phyloP scores from a whole-genome alignment of 2,113 vertebrate genomes.

The Pogonocichla stellata region DNA sequence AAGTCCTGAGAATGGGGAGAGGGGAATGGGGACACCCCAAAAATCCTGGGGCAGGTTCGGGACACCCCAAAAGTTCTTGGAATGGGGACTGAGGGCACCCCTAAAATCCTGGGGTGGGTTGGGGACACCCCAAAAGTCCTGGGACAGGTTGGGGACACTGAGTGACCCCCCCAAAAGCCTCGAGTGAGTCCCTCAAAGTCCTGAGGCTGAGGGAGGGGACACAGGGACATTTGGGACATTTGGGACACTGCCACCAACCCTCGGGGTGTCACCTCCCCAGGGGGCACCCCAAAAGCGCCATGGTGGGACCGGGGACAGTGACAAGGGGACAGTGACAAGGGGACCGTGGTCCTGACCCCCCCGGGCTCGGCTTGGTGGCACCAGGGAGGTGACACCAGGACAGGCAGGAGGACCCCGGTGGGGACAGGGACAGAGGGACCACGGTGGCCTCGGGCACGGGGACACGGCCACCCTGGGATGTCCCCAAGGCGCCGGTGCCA shows the following conservation, averaged over 20 bases:
- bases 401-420: background rate
- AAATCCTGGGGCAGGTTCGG: background rate
- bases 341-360: background rate
- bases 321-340: background rate
- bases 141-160: background rate
- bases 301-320: background rate
- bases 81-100: too few relatives aligned
- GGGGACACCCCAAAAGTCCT: background rate
- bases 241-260: background rate
- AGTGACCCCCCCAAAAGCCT: background rate
- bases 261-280: background rate
- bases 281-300: background rate
- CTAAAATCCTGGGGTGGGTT: too few relatives aligned
- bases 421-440: background rate
- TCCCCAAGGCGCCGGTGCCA: background rate
- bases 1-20: background rate
- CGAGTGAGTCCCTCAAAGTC: background rate
- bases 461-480: background rate
- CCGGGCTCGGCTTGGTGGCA: background rate
- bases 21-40: too few relatives aligned
- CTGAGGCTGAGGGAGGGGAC: too few relatives aligned
- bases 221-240: background rate
- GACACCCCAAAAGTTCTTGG: background rate
- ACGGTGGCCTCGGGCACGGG: background rate
- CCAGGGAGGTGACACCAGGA: background rate